Conservation (phyloP, 2,888 invertebrate species). For the Subacronicta megacephala region DNA sequence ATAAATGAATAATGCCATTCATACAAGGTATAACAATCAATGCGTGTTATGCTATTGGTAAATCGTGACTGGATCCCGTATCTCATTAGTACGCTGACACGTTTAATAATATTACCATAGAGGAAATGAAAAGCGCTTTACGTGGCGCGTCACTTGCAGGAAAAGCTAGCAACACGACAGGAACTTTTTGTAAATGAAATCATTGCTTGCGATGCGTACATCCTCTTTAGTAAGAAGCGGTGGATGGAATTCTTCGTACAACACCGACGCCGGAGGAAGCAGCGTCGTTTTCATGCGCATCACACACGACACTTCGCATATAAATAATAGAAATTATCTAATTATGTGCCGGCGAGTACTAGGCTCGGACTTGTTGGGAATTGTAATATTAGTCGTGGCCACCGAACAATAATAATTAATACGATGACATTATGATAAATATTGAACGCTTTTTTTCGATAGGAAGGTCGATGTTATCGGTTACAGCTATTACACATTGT, state of each 20-base stretch:
- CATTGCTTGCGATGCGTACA: constrained; percentile 74
- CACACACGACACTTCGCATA: constrained; percentile 81
- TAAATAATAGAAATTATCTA: constrained; percentile 89
- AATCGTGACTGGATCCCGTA: constrained; percentile 71
- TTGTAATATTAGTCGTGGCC: constrained; percentile 71
- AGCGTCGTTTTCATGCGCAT: constrained; percentile 74
- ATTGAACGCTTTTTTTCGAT: constrained; percentile 80
- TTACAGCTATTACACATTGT: constrained; percentile 84
- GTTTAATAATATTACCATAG: constrained; percentile 77
- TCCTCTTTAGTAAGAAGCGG: constrained; percentile 84
- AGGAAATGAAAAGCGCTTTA: constrained; percentile 77
- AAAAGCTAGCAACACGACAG: constrained; percentile 75
- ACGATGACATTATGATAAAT: constrained; percentile 79
- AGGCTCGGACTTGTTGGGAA: constrained; percentile 75
- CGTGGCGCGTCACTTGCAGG: constrained; percentile 71
- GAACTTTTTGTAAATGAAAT: constrained; percentile 83
- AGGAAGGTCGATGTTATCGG: constrained; percentile 84
- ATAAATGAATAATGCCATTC: constrained; percentile 56
- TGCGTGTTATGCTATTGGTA: constrained; percentile 58
- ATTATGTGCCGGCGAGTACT: constrained; percentile 82
- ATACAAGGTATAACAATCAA: constrained; percentile 50
- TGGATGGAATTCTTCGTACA: constrained; percentile 77
- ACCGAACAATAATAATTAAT: constrained; percentile 74
- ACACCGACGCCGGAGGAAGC: constrained; percentile 77
- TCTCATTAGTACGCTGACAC: constrained; percentile 82